Evolutionary conservation across 2,888 invertebrate genomes (phyloP).

Genomic region (Tetramorium bicarinatum): DNA sequence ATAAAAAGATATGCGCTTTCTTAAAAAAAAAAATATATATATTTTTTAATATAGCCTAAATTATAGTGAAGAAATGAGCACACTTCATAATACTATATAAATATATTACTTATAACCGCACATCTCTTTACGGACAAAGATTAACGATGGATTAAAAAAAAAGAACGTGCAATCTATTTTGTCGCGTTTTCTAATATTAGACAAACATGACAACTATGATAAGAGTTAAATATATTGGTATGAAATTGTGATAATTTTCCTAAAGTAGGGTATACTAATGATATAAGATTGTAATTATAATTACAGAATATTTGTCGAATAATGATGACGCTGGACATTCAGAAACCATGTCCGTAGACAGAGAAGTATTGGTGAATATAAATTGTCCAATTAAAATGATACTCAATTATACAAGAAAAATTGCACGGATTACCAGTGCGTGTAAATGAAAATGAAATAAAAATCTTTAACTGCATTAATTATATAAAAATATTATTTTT

Average conservation of each 20-base stretch:
- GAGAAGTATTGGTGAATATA: slow-evolving; percentile 83
- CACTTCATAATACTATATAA: neutral
- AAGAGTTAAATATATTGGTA: slow-evolving; percentile 67
- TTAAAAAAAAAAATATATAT: too few relatives aligned
- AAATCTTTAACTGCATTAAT: neutral
- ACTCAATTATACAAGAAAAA: slow-evolving; percentile 82
- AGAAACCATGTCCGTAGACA: slow-evolving; percentile 62
- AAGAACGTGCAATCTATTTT: neutral
- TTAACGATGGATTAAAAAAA: neutral
- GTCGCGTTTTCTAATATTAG: neutral
- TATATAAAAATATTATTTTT: neutral
- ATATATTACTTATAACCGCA: too few relatives aligned
- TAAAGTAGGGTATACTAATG: neutral
- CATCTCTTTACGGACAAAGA: neutral
- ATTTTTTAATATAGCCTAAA: neutral
- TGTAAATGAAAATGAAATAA: slow-evolving; percentile 14
- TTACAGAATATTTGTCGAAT: slow-evolving; percentile 16
- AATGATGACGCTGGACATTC: neutral
- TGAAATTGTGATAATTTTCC: slow-evolving; percentile 16
- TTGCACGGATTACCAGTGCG: slow-evolving; percentile 61
- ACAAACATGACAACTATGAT: slow-evolving; percentile 56
- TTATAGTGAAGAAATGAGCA: neutral
- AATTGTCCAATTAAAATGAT: slow-evolving; percentile 84
- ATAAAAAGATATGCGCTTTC: neutral
- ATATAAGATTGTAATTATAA: neutral